Evolutionary conservation across 2,888 invertebrate genomes (phyloP).

Genomic region (Apamea sordens): DNA sequence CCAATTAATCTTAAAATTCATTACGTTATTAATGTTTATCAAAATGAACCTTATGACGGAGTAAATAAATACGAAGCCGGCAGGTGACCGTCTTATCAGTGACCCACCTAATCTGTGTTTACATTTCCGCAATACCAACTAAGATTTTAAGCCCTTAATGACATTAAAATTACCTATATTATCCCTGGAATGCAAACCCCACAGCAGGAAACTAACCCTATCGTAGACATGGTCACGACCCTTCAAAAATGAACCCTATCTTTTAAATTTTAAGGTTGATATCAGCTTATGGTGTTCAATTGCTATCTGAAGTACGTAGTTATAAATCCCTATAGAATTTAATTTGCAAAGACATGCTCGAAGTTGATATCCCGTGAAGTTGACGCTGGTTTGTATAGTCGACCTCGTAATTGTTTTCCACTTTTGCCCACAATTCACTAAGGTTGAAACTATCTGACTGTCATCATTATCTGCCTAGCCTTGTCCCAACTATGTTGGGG

Average conservation of each 20-base stretch:
- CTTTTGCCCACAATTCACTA: neutral
- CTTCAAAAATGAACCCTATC: conserved; percentile 6
- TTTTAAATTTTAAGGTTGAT: neutral
- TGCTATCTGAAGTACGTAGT: conserved; percentile 6
- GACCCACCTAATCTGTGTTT: conserved; percentile 50
- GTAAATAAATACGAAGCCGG: conserved; percentile 34
- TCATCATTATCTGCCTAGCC: neutral
- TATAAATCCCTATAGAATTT: conserved; percentile 25
- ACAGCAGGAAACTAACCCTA: conserved; percentile 49
- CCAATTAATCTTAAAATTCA: conserved; percentile 36
- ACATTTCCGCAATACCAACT: conserved; percentile 41
- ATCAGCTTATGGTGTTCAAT: conserved; percentile 14
- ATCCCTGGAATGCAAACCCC: conserved; percentile 50
- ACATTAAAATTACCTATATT: conserved; percentile 58
- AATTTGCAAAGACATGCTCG: conserved; percentile 39
- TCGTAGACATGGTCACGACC: conserved; percentile 9
- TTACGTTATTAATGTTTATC: conserved; percentile 29
- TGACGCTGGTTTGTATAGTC: conserved; percentile 30
- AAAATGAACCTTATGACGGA: conserved; percentile 32
- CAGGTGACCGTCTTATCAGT: conserved; percentile 42
- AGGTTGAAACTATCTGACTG: neutral
- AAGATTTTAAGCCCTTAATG: conserved; percentile 56
- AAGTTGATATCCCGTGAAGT: conserved; percentile 37
- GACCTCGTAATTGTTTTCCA: neutral
- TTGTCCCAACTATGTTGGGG: too few species aligned